Conservation (phyloP, 2,888 invertebrate species). For the Tetranychus truncatus region DNA sequence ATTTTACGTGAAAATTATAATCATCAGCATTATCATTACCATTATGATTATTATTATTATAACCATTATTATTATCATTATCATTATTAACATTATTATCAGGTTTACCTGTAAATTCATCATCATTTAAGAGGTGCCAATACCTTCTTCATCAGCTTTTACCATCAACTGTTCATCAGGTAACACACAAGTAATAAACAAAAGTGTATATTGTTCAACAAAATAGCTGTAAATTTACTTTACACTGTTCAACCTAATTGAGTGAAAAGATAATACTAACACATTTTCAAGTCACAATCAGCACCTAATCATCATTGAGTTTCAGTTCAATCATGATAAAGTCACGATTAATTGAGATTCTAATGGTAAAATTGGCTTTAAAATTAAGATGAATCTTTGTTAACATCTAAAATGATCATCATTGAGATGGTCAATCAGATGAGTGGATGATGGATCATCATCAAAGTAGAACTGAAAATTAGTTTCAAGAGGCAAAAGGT, state of each 20-base stretch:
- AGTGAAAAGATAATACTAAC: neutral
- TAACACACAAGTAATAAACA: neutral
- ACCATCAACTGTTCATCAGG: neutral
- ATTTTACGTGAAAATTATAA: neutral
- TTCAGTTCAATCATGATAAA: neutral
- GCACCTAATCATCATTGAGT: neutral
- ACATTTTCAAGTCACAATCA: neutral
- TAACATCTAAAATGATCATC: neutral
- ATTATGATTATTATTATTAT: neutral
- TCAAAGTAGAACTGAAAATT: too few species aligned
- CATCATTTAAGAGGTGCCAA: neutral
- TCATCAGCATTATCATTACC: neutral
- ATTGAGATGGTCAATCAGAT: neutral
- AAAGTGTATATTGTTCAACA: too few species aligned
- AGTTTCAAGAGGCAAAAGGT: too few species aligned
- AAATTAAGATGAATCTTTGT: neutral
- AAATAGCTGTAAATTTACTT: neutral
- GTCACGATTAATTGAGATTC: conserved; percentile 1
- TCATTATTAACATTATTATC: neutral
- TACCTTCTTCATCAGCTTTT: neutral
- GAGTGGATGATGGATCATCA: neutral
- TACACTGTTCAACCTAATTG: neutral
- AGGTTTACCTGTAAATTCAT: neutral
- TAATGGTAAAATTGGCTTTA: neutral
- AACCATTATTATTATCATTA: neutral